Percentiles rank a stretch among this genome's conserved stretches.
Conservation (phyloP, 1,140 invertebrate species). For the Coptotermes formosanus region DNA sequence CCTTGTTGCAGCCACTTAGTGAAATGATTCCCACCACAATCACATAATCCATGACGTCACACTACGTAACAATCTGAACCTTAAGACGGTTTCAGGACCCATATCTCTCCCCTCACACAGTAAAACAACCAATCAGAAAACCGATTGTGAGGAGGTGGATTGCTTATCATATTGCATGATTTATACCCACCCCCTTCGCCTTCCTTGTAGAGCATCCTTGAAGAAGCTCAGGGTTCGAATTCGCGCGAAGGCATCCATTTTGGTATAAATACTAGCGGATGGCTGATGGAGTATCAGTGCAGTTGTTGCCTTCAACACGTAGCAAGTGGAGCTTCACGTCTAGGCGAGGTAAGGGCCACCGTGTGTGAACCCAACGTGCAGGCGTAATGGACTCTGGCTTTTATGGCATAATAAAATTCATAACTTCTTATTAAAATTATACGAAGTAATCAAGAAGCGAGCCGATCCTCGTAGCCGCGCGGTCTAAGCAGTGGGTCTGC, state of each 20-base stretch:
- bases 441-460: too few relatives aligned
- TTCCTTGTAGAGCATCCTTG: neutral
- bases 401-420: too few relatives aligned
- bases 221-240: neutral
- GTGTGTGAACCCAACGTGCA: neutral
- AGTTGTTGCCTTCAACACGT: neutral
- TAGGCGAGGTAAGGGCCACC: neutral
- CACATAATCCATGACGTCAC: constrained; percentile 14
- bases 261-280: neutral
- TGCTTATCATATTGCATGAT: neutral
- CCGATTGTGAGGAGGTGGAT: neutral
- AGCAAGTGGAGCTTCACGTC: neutral
- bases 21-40: constrained; percentile 16
- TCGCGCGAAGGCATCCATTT: neutral
- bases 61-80: neutral
- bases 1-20: neutral
- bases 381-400: too few relatives aligned
- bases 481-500: too few relatives aligned
- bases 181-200: neutral
- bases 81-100: constrained; percentile 6
- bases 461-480: too few relatives aligned
- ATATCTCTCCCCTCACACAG: neutral
- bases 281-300: neutral
- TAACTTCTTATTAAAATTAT: too few relatives aligned
- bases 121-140: constrained; percentile 1